These are phyloP conservation scores for Limenitis camilla DNA, from an alignment of 2,888 invertebrate genomes.

Conservation along the genomic window DNA sequence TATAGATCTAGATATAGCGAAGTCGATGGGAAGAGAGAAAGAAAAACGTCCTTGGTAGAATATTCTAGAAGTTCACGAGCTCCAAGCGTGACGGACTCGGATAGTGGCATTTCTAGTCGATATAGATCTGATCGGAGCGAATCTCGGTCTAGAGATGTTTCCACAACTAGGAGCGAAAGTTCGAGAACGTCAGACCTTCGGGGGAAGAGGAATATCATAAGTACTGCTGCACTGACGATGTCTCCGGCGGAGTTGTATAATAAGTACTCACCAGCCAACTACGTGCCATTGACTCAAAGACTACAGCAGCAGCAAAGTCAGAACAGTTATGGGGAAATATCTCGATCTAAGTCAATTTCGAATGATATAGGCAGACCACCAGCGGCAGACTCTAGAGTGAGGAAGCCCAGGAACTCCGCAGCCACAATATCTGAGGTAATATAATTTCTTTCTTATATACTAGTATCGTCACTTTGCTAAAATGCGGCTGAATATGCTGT, in stretches of 20 bases:
- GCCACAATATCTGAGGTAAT: slow-evolving; percentile 59
- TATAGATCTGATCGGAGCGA: slow-evolving; percentile 62
- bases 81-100: slow-evolving; percentile 64
- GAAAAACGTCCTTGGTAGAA: slow-evolving; percentile 58
- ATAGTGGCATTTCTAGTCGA: slow-evolving; percentile 57
- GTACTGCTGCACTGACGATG: slow-evolving; percentile 71
- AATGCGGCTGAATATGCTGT: neutral
- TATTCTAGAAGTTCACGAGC: slow-evolving; percentile 53
- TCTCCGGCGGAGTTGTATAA: slow-evolving; percentile 80
- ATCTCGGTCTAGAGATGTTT: slow-evolving; percentile 70
- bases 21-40: slow-evolving; percentile 57
- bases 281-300: slow-evolving; percentile 76
- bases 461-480: slow-evolving; percentile 2
- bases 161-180: slow-evolving; percentile 72
- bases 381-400: slow-evolving; percentile 47
- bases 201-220: slow-evolving; percentile 61
- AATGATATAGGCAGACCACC: slow-evolving; percentile 74
- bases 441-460: neutral
- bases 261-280: slow-evolving; percentile 84
- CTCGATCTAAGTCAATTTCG: slow-evolving; percentile 73
- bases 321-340: slow-evolving; percentile 52
- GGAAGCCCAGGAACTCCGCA: slow-evolving; percentile 55
- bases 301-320: slow-evolving; percentile 51
- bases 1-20: slow-evolving; percentile 55
- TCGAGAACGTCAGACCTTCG: slow-evolving; percentile 59